Evolutionary conservation across 1,140 invertebrate genomes (phyloP), one percentile per base, ranked within the genome.

Genomic region (Listronotus oregonensis): DNA sequence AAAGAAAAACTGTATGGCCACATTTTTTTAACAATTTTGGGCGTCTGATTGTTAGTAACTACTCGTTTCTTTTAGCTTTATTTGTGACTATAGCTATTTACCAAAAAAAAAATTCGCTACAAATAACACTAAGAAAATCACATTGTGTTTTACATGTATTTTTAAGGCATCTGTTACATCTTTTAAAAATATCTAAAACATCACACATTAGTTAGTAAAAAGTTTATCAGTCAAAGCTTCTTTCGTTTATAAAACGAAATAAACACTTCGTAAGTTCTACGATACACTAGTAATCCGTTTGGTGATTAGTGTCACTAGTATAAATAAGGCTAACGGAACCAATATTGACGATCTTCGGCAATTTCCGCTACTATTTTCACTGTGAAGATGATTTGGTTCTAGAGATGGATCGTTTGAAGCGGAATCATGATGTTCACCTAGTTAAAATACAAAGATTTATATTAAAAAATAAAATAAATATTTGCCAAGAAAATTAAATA

Each of bases 221-320:
- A 61, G 60, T 70, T 56, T 60, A 21, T 68, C 69, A 71, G 69
- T 71, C 69, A 68, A 64, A 66, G 61, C 51, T 58, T 46, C 31
- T n/a, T 58, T 71, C 69, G 63, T 71, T 71, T 71, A 71, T 71
- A 64, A 71, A 71, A 71, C 69, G 69, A 71, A 71, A 59, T 54
- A 44, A 59, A 60, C 44, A 57, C 52, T 66, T 67, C 43, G 55
- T 44, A 27, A 32, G 7, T 60, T 44, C 47, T 71, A 68, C 56
- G 21, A 57, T 42, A 64, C 51, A 67, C 46, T 56, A 67, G 58
- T 39, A 40, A 69, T n/a, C 42, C 55, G 55, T 32, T 12, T 50
- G 18, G 61, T 49, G 39, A 51, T 46, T 52, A 68, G 17, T 11
- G 51, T 54, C 37, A 49, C 60, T 62, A 68, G 39, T 62, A 57